Evolutionary conservation across 2,797 vertebrate species (phyloP).

Genomic region (Crypturellus tataupa): DNA sequence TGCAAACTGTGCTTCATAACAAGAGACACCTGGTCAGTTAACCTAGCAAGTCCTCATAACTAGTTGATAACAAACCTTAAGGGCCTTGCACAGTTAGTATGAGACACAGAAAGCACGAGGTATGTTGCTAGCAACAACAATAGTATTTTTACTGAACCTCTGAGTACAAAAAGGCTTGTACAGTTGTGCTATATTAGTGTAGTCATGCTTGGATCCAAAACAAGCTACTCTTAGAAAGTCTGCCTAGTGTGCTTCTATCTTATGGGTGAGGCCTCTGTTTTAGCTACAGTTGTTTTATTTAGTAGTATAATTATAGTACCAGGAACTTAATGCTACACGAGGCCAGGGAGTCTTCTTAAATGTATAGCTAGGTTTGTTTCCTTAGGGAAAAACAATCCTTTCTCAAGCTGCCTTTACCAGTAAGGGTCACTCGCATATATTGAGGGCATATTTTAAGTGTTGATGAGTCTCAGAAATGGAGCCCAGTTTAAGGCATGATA

Average conservation of each 20-base stretch:
- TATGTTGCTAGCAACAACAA: not conserved
- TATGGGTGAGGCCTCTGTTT: not conserved
- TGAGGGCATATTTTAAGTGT: not conserved
- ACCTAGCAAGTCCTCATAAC: not conserved
- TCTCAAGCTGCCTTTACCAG: not conserved
- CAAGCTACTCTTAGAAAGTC: not conserved
- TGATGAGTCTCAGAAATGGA: not conserved
- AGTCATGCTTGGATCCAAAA: not conserved
- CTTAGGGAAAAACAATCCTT: not conserved
- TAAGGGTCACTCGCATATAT: not conserved
- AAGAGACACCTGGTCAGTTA: not conserved
- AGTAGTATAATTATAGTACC: not conserved
- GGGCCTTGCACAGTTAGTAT: not conserved
- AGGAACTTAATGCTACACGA: not conserved
- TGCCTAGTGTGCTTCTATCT: not conserved
- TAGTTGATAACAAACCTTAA: not conserved
- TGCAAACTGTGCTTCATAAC: not conserved
- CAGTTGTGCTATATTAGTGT: not conserved
- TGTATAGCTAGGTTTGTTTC: not conserved
- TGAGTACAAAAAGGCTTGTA: not conserved
- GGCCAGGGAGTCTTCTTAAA: not conserved
- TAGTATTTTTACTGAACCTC: not conserved
- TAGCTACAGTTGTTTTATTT: not conserved
- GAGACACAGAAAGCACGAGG: not conserved
- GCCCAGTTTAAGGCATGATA: not conserved